phyloP scores from a whole-genome alignment of 2,113 vertebrate species.

The Apus apus region DNA sequence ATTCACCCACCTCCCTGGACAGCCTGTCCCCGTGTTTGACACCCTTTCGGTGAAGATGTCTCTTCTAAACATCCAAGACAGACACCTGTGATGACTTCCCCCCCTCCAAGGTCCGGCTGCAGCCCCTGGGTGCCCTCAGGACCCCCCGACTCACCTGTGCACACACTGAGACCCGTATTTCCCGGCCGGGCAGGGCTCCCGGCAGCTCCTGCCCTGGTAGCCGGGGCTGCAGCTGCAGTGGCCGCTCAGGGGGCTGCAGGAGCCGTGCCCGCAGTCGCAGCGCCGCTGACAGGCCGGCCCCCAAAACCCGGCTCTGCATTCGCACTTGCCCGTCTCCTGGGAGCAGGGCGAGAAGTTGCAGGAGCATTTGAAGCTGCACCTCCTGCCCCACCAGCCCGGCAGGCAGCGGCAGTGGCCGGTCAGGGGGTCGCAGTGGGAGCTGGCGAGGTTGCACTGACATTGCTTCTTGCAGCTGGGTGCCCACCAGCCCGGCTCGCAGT shows the following conservation, averaged over 20 bases:
- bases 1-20: no score
- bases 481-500: slow-evolving; percentile 91
- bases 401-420: slow-evolving; percentile 85
- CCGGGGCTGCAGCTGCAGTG: slow-evolving; percentile 84
- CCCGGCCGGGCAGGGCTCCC: slow-evolving; percentile 76
- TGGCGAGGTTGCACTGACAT: slow-evolving; percentile 79
- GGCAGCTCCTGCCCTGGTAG: slow-evolving; percentile 80
- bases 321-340: slow-evolving; percentile 82
- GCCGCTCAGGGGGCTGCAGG: slow-evolving; percentile 74
- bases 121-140: fast-evolving
- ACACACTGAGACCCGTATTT: slow-evolving; percentile 81
- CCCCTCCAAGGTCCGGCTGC: fast-evolving
- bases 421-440: slow-evolving; percentile 78
- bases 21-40: no score
- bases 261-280: slow-evolving; percentile 83
- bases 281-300: slow-evolving; percentile 77
- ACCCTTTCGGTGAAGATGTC: no score
- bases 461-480: slow-evolving; percentile 74
- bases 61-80: no score
- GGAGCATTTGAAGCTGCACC: slow-evolving; percentile 80
- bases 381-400: slow-evolving; percentile 84
- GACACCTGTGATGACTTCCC: no score
- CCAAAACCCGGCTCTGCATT: slow-evolving; percentile 82
- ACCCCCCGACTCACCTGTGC: slow-evolving; percentile 74
- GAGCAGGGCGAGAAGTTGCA: slow-evolving; percentile 84